Conservation (phyloP, 2,113 vertebrate species). For the Passer domesticus region DNA sequence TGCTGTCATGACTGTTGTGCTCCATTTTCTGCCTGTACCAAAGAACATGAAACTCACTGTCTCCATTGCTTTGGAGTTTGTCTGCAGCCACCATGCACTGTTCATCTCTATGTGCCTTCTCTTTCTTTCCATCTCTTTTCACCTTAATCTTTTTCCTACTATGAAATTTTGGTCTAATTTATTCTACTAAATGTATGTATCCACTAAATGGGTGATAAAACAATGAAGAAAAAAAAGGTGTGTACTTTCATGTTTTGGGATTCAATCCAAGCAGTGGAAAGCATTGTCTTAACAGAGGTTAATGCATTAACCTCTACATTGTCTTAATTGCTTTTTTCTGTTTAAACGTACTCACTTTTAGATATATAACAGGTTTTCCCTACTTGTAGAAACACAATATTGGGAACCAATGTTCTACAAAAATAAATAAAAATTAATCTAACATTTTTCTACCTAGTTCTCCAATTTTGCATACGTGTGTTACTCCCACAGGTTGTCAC, state of each 20-base stretch:
- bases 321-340: background rate
- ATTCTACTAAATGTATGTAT: background rate
- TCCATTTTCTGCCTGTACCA: background rate
- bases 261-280: background rate
- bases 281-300: too few relatives aligned
- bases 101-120: background rate
- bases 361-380: background rate
- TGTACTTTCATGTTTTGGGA: background rate
- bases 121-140: background rate
- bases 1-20: background rate
- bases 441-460: background rate
- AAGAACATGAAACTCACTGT: background rate
- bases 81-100: background rate
- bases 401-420: background rate
- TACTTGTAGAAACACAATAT: background rate
- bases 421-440: background rate
- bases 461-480: background rate
- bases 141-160: background rate
- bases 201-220: background rate
- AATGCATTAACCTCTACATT: background rate
- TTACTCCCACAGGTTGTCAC: background rate
- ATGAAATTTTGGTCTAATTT: background rate
- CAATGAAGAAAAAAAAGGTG: background rate
- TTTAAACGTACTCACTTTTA: background rate
- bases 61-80: background rate